These are phyloP conservation scores for Pyrocoelia pectoralis DNA, from an alignment of 2,888 invertebrate genomes.

Conservation along the genomic window DNA sequence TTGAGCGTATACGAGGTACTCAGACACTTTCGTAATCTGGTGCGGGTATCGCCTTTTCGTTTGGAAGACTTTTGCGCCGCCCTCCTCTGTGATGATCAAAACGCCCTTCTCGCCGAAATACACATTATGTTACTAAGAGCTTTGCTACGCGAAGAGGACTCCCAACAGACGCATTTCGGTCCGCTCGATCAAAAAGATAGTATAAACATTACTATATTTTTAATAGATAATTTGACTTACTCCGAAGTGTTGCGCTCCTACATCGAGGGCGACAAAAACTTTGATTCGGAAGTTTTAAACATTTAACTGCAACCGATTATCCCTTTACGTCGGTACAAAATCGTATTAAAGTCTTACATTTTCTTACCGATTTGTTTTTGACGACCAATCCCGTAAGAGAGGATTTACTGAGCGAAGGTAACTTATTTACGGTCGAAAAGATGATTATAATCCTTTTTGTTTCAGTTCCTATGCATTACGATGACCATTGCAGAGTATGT, in stretches of 20 bases:
- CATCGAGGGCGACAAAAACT: constrained; percentile 88
- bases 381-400: constrained; percentile 93
- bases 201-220: constrained; percentile 90
- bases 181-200: constrained; percentile 97
- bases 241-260: constrained; percentile 90
- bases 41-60: constrained; percentile 92
- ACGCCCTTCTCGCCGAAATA: constrained; percentile 88
- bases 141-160: constrained; percentile 90
- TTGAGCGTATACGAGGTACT: constrained; percentile 94
- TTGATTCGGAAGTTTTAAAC: constrained; percentile 75
- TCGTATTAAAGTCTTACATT: constrained; percentile 83
- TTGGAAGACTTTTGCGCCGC: constrained; percentile 98
- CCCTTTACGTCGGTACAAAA: constrained; percentile 86
- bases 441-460: no score
- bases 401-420: constrained; percentile 92
- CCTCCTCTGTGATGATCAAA: constrained; percentile 90
- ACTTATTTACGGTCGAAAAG: constrained; percentile 33
- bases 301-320: constrained; percentile 82
- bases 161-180: constrained; percentile 94
- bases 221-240: constrained; percentile 96
- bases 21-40: constrained; percentile 88
- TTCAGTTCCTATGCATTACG: constrained; percentile 84
- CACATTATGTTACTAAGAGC: constrained; percentile 94
- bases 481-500: constrained; percentile 92
- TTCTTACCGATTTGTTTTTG: constrained; percentile 93